Evolutionary conservation across 2,797 vertebrate genomes (phyloP), one percentile per base, ranked within the genome.

Genomic region (Argya squamiceps): DNA sequence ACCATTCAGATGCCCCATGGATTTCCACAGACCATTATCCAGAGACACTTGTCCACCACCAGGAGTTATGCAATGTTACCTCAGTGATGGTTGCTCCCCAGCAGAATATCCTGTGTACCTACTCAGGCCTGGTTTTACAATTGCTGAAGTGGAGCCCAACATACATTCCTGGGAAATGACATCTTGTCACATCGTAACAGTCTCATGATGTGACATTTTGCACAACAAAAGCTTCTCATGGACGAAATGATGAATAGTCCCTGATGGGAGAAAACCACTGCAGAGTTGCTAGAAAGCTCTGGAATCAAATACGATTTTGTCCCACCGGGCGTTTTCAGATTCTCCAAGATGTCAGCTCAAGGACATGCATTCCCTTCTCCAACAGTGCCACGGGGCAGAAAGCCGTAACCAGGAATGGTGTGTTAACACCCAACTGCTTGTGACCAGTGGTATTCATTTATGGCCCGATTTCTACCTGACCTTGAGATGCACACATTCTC

Each of bases 191-290:
- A 88, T 85, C 7, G 0, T 83, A 89, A 62, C 34, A 80, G 75
- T 70, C 37, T 76, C 64, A 70, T 8, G 37, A 77, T 37, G 47
- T 73, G 60, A 89, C 81, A 94, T 79, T 74, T 53, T 6, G 6
- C 49, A 91, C 89, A 92, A 89, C 64, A 91, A 67, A 88, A 97
- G 60, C 71, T 89, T 49, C 68, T 67, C 64, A 80, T 52, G 52
- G 76, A 96, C 53, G 9, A 93, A 94, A 90, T 74, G 68, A 93
- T 83, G 64, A 83, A 67, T 41, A 85, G 71, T 77, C 85, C 71
- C 76, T 21, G 53, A 74, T 77, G 71, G 79, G 71, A 95, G 69
- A 76, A 96, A 95, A 76, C 26, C 71, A 93, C 4, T 2, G 68
- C 36, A 80, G 52, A 92, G 27, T 39, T 91, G 37, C 75, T 62